Evolutionary conservation across 1,140 invertebrate genomes (phyloP), one percentile per base, ranked within the genome.

Genomic region (Cotesia vestalis): DNA sequence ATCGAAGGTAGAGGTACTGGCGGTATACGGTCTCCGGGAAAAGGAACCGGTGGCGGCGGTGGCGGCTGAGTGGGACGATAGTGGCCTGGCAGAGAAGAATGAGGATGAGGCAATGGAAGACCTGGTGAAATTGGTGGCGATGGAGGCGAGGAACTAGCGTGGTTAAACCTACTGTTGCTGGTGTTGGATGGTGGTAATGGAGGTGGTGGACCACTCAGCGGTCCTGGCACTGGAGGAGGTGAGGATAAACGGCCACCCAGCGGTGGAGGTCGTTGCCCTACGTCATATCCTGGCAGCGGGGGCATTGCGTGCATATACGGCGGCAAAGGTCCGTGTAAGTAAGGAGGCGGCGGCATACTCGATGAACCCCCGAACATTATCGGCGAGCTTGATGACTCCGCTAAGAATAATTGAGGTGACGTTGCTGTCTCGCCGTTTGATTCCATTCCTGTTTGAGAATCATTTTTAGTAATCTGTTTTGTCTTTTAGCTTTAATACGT

Each of bases 191-290:
- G 57, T 11, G 75, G 66, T 6, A 67, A 52, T 46, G 74, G 72
- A 14, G 51, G 72, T 34, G 46, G 63, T 51, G 69, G 68, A 27
- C 27, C 27, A 27, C 1, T 1, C 71, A 82, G 80, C 5, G 90
- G 90, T 20, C 60, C 60, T 36, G 34, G 71, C 36, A 72, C 61
- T n/a, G 79, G 81, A 12, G 90, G 90, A 3, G 90, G 90, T 4
- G 91, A 91, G 4, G 91, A 90, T 80, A 91, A 85, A 66, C 91
- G 85, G 4, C 90, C 91, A 27, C 87, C 87, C 4, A 92, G 76
- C 9, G 91, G 90, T 35, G 91, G 89, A 14, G 90, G 90, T 62
- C 91, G 83, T 73, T 89, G 89, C 64, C 90, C 88, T 9, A 88
- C 88, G 17, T 90, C 89, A 73, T 86, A 89, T 64, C 66, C 66